Evolutionary conservation across 2,797 vertebrate genomes (phyloP).

Genomic region (Gymnothorax reevesii): DNA sequence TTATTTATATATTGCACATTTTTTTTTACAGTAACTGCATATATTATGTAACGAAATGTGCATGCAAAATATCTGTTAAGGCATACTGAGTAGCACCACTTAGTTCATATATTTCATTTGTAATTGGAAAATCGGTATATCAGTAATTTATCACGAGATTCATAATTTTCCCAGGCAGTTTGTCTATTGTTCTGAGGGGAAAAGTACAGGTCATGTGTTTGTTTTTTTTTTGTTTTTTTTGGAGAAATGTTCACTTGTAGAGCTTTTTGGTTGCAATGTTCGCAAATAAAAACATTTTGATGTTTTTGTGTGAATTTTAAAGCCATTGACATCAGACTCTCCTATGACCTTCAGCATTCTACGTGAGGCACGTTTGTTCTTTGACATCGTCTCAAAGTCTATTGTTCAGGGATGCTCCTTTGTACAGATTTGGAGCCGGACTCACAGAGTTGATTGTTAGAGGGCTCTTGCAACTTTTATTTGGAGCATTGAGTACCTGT

Average conservation of each 20-base stretch:
- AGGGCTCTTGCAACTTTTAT: slow-evolving; percentile 46
- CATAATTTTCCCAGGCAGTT: background rate
- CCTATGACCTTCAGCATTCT: slow-evolving; percentile 72
- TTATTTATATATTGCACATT: background rate
- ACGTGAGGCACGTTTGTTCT: slow-evolving; percentile 44
- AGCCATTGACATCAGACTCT: slow-evolving; percentile 48
- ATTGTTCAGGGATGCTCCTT: slow-evolving; percentile 62
- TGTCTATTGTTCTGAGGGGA: background rate
- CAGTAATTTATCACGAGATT: background rate
- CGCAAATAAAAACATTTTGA: background rate
- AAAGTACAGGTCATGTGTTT: slow-evolving; percentile 4
- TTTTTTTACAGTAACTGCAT: background rate
- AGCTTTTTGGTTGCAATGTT: background rate
- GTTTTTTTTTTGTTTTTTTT: slow-evolving; percentile 19
- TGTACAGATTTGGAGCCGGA: slow-evolving; percentile 40
- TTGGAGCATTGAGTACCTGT: slow-evolving; percentile 33
- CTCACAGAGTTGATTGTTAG: slow-evolving; percentile 32
- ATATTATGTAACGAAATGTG: background rate
- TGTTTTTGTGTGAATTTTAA: slow-evolving; percentile 12
- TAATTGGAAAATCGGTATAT: background rate
- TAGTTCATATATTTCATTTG: background rate
- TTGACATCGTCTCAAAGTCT: slow-evolving; percentile 49
- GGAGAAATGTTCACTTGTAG: background rate
- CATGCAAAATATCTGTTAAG: background rate
- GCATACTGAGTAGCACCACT: background rate